Base-by-base conservation (phyloP, 1,140 invertebrate genomes). In the Cydia fagiglandana region DNA sequence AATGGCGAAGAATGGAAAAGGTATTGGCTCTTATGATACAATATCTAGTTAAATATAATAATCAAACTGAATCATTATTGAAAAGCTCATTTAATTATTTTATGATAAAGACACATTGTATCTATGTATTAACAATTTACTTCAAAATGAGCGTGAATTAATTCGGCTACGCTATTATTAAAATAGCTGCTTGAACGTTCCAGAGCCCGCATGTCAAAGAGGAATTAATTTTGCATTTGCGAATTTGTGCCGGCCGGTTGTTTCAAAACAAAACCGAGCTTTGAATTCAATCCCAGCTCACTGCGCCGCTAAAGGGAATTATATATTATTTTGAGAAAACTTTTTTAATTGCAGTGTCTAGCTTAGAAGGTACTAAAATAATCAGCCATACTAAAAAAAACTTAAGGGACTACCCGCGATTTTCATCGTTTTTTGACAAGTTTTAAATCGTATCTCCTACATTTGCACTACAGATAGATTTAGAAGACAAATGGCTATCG, bases 151-250 rank as follows among this genome's bases (percentile, higher is more conserved):
- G 47, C 15, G 12, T 50, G 47, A 50, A 15, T 15, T 15, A 50
- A 15, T 50, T 50, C 15, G 12, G 15, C n/a, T 20, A 56, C 15
- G n/a, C 53, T 56, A 56, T 56, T 56, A 56, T 56, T 56, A 56
- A 56, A 17, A 7, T 56, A 15, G n/a, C 53, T n/a, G n/a, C 64
- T 38, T 38, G 10, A n/a, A 68, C 15, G 64, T n/a, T 38, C 64
- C 64, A 68, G 30, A 68, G 28, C 64, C 64, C 64, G 64, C 64
- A 68, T 68, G 64, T 38, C 64, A 68, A 34, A 68, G 30, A n/a
- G 64, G 64, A 68, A 68, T 68, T 68, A 68, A 68, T 34, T 38
- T 34, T n/a, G 64, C 64, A 68, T 68, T 68, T 68, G 15, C 64
- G 64, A 68, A 68, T 68, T 68, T 41, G 64, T 68, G 24, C 64